phyloP scores from a whole-genome alignment of 2,888 invertebrate species.

The Lasius platythorax region DNA sequence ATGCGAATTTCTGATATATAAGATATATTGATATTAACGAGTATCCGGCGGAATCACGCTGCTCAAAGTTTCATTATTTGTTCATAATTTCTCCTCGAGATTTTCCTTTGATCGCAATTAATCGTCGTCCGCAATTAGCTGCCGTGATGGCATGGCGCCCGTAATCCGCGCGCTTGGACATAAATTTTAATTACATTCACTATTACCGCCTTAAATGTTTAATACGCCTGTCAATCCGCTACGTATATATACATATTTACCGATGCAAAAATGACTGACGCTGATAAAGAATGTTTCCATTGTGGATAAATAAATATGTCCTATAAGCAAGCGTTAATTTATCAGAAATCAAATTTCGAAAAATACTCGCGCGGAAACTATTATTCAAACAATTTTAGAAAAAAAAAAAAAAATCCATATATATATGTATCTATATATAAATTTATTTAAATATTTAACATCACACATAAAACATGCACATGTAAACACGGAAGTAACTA shows the following conservation, averaged over 20 bases:
- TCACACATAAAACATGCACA: background rate
- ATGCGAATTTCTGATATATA: background rate
- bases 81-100: conserved; percentile 55
- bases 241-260: conserved; percentile 48
- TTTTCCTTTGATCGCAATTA: conserved; percentile 76
- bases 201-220: conserved; percentile 71
- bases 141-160: conserved; percentile 67
- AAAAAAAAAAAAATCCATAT: background rate
- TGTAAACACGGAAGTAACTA: background rate
- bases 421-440: background rate
- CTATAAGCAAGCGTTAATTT: background rate
- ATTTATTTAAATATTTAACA: background rate
- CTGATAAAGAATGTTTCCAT: background rate
- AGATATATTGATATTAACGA: conserved; percentile 48
- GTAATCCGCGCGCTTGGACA: conserved; percentile 67
- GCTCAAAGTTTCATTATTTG: conserved; percentile 54
- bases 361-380: background rate
- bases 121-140: conserved; percentile 76
- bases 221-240: conserved; percentile 67
- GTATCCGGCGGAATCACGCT: conserved; percentile 50
- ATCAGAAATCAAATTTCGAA: background rate
- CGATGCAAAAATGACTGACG: conserved; percentile 28
- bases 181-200: conserved; percentile 77
- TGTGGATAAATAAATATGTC: background rate
- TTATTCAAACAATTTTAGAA: background rate